Conservation (phyloP, 2,797 vertebrate genomes). For the Pangasius djambal region DNA sequence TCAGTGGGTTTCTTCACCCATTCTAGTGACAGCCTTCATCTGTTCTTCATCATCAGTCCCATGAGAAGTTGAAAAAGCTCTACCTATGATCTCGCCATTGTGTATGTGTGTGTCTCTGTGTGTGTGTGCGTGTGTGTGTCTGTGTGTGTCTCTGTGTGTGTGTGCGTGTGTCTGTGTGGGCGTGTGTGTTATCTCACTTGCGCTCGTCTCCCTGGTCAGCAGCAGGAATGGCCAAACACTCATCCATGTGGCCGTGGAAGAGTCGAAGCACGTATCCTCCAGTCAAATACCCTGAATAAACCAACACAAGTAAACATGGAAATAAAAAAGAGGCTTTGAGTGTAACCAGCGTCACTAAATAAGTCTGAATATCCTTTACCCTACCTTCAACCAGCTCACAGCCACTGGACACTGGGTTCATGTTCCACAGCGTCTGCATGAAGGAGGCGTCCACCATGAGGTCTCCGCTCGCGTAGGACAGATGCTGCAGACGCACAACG, state of each 20-base stretch:
- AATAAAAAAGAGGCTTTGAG: background rate
- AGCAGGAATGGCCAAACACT: constrained; percentile 87
- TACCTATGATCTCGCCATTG: no score
- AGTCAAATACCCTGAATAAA: constrained; percentile 80
- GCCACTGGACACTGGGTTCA: constrained; percentile 93
- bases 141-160: no score
- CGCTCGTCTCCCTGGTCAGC: constrained; percentile 90
- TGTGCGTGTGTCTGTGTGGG: background rate
- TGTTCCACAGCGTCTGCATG: constrained; percentile 97
- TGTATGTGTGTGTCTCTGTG: background rate
- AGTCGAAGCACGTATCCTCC: constrained; percentile 91
- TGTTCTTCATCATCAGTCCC: background rate
- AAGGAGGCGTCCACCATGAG: constrained; percentile 95
- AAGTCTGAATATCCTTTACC: background rate
- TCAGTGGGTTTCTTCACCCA: background rate
- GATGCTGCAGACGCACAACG: constrained; percentile 75
- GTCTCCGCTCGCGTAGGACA: constrained; percentile 92
- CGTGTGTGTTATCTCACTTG: constrained; percentile 69
- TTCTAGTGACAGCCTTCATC: background rate
- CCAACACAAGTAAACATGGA: background rate
- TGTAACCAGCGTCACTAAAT: background rate
- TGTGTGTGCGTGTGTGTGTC: background rate
- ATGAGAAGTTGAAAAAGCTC: background rate
- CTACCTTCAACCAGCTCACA: constrained; percentile 88
- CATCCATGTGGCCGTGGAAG: constrained; percentile 95